These are phyloP conservation scores for Chydorus sphaericus DNA, from an alignment of 2,888 invertebrate species.

Conservation along the genomic window DNA sequence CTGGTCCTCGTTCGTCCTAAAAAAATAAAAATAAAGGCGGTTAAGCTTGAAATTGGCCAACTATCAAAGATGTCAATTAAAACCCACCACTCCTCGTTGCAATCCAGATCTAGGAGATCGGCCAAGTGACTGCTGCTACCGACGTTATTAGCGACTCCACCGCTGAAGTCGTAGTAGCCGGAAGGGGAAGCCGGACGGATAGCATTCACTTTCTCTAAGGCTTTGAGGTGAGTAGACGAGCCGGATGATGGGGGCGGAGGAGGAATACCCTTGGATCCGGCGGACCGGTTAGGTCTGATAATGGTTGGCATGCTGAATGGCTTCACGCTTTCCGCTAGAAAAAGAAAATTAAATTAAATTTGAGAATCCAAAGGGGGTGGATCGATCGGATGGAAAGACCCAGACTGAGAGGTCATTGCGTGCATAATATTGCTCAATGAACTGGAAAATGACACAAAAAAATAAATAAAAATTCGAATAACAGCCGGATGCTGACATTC, in stretches of 20 bases:
- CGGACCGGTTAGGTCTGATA: conserved; percentile 9
- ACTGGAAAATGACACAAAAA: neutral
- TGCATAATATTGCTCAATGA: too few species aligned
- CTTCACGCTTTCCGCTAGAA: neutral
- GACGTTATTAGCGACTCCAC: too few species aligned
- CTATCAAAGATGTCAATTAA: too few species aligned
- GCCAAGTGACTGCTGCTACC: too few species aligned
- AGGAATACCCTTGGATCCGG: neutral
- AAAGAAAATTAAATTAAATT: neutral
- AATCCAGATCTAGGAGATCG: conserved; percentile 3
- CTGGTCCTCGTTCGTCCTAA: conserved; percentile 10
- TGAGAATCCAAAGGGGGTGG: neutral
- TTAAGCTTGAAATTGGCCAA: too few species aligned
- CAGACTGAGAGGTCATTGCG: too few species aligned
- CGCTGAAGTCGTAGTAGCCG: too few species aligned
- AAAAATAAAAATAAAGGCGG: too few species aligned
- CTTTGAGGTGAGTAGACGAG: neutral
- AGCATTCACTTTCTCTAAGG: neutral
- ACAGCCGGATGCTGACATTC: too few species aligned
- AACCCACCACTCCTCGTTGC: too few species aligned
- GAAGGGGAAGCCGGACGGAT: neutral
- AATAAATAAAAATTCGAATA: neutral
- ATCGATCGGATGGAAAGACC: neutral
- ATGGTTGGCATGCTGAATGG: conserved; percentile 13
- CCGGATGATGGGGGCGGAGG: neutral